Conservation (phyloP, 2,797 vertebrate genomes). For the Eidolon dupreanum region DNA sequence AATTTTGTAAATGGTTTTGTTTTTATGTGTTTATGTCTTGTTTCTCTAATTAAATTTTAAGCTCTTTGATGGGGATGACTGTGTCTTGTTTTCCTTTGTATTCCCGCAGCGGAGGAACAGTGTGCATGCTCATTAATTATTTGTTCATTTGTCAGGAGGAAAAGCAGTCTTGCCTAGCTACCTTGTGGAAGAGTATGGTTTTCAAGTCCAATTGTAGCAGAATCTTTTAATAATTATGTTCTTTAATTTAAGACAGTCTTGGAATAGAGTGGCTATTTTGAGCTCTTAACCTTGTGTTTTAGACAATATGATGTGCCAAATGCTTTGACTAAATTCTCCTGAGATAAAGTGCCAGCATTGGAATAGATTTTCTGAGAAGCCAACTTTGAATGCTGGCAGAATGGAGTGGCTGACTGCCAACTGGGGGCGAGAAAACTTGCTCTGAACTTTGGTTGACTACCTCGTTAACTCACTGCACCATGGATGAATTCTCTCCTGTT, state of each 20-base stretch:
- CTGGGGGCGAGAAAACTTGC: slow-evolving; percentile 44
- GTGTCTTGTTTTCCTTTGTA: slow-evolving; percentile 51
- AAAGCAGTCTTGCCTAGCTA: slow-evolving; percentile 38
- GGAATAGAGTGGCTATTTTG: slow-evolving; percentile 63
- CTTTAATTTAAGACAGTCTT: slow-evolving; percentile 68
- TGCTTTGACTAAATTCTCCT: slow-evolving; percentile 73
- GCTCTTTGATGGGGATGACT: slow-evolving; percentile 34
- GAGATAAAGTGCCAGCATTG: slow-evolving; percentile 72
- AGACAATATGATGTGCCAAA: slow-evolving; percentile 71
- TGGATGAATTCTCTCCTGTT: slow-evolving; percentile 51
- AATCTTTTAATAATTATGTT: slow-evolving; percentile 76
- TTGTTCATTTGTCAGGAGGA: slow-evolving; percentile 64
- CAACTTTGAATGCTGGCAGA: slow-evolving; percentile 72
- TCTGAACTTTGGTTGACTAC: slow-evolving; percentile 72
- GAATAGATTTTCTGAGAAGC: slow-evolving; percentile 61
- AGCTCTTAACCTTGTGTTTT: slow-evolving; percentile 75
- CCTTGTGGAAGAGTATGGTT: slow-evolving; percentile 52
- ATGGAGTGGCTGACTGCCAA: slow-evolving; percentile 66
- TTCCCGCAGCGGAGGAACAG: slow-evolving; percentile 29
- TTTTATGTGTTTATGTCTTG: slow-evolving; percentile 55
- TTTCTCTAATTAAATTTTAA: slow-evolving; percentile 70
- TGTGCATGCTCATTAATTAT: slow-evolving; percentile 44
- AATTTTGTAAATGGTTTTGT: slow-evolving; percentile 59
- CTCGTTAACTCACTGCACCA: slow-evolving; percentile 63
- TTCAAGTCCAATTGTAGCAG: slow-evolving; percentile 62